A percentile compares a stretch with the other conserved stretches of the same genome.
Evolutionary conservation across 2,113 vertebrate genomes (phyloP).

Genomic region (Aramus guarauna): DNA sequence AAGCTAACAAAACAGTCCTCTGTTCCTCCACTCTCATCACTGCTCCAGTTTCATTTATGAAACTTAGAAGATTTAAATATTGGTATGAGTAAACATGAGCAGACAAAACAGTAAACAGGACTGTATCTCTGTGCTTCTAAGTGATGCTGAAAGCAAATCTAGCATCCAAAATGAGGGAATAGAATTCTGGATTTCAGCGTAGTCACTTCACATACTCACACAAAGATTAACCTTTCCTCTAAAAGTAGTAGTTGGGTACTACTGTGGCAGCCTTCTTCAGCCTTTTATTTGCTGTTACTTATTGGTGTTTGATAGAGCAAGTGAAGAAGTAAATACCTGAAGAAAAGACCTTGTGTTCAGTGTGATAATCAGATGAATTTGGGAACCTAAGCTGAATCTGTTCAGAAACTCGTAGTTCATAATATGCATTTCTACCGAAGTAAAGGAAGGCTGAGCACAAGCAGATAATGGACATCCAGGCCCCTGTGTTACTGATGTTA

Average conservation of each 20-base stretch:
- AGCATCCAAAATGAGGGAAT: not conserved
- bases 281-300: not conserved
- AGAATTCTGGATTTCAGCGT: not conserved
- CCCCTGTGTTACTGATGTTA: not conserved
- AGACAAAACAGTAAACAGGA: not conserved
- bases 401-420: not conserved
- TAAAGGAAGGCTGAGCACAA: not conserved
- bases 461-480: not conserved
- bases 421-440: not conserved
- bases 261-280: not conserved
- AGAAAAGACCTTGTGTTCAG: not conserved
- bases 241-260: not conserved
- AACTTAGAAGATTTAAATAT: constrained; percentile 16
- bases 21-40: not conserved
- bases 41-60: not conserved
- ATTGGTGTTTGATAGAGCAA: not conserved
- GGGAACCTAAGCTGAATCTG: not conserved
- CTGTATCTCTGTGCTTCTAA: not conserved
- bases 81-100: not conserved
- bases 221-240: not conserved
- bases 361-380: not conserved
- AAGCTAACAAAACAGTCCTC: constrained; percentile 2
- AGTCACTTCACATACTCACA: not conserved
- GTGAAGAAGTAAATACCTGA: not conserved
- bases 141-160: not conserved